Percentiles rank a stretch among this genome's conserved stretches.
These are phyloP conservation scores for Meganola albula DNA, from an alignment of 2,888 invertebrate genomes.

Conservation along the genomic window DNA sequence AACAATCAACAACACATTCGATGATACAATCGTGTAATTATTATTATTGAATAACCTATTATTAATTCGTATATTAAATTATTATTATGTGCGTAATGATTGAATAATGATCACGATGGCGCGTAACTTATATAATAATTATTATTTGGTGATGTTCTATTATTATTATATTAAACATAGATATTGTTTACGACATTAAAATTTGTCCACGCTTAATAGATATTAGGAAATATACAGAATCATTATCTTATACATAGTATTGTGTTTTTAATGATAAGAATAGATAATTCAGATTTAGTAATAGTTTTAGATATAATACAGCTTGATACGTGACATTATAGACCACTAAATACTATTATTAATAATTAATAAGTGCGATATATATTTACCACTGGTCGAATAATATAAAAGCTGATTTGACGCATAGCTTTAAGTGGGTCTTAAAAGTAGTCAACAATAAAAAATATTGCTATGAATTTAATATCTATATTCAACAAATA, in stretches of 20 bases:
- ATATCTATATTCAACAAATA: constrained; percentile 48
- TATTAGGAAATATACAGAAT: constrained; percentile 36
- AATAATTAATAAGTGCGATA: constrained; percentile 31
- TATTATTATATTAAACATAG: constrained; percentile 31
- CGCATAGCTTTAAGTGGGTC: constrained; percentile 53
- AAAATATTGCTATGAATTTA: constrained; percentile 58
- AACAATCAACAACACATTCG: constrained; percentile 74
- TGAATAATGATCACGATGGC: constrained; percentile 51
- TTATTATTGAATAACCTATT: constrained; percentile 38
- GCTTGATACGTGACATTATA: constrained; percentile 38
- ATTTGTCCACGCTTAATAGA: constrained; percentile 30
- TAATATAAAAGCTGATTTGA: constrained; percentile 43
- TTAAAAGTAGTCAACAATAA: constrained; percentile 75
- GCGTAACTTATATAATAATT: constrained; percentile 20
- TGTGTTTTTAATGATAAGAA: too few relatives aligned
- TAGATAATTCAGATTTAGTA: constrained; percentile 25
- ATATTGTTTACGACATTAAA: constrained; percentile 33
- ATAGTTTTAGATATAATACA: constrained; percentile 32
- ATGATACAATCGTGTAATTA: constrained; percentile 63
- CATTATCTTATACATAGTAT: constrained; percentile 40
- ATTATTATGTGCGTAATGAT: constrained; percentile 60
- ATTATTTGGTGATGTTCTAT: constrained; percentile 26
- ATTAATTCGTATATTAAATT: constrained; percentile 59
- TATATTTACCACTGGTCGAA: constrained; percentile 48
- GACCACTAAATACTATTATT: constrained; percentile 27